phyloP scores from a whole-genome alignment of 2,797 vertebrate genomes.

The Fratercula arctica region DNA sequence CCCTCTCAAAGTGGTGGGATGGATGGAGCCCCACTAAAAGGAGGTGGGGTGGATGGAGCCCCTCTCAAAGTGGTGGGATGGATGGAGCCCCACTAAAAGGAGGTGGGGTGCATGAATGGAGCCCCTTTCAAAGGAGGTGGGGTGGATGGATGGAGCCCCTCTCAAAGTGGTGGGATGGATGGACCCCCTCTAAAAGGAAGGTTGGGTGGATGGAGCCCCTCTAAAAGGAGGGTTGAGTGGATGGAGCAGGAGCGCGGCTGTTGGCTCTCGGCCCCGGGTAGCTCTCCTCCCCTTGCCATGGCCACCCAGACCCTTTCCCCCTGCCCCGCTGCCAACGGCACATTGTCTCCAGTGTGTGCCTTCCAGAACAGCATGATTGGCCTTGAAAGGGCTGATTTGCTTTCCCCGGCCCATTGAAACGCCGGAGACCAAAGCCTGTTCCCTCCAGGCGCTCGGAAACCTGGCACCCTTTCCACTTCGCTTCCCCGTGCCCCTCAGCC shows the following conservation, averaged over 20 bases:
- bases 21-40: neutral
- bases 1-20: neutral
- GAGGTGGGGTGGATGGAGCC: neutral
- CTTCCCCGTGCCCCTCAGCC: slow-evolving; percentile 30
- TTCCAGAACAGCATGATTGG: neutral
- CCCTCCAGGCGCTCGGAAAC: slow-evolving; percentile 41
- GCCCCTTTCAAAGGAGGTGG: no score
- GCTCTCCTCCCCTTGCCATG: neutral
- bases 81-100: neutral
- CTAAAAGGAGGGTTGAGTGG: neutral
- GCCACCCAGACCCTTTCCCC: slow-evolving; percentile 27
- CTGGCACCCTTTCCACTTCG: slow-evolving; percentile 52
- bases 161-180: no score
- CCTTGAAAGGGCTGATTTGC: slow-evolving; percentile 59
- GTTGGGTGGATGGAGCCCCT: no score
- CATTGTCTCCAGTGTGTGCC: slow-evolving; percentile 17
- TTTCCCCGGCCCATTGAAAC: slow-evolving; percentile 35
- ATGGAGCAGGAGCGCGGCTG: fast-evolving
- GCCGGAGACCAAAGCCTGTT: slow-evolving; percentile 14
- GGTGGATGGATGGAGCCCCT: no score
- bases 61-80: neutral
- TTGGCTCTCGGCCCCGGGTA: fast-evolving
- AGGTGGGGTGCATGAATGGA: neutral
- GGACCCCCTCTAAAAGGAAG: no score
- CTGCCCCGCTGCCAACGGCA: neutral